Base-by-base conservation (phyloP, 2,797 vertebrate genomes). In the Manis pentadactyla region DNA sequence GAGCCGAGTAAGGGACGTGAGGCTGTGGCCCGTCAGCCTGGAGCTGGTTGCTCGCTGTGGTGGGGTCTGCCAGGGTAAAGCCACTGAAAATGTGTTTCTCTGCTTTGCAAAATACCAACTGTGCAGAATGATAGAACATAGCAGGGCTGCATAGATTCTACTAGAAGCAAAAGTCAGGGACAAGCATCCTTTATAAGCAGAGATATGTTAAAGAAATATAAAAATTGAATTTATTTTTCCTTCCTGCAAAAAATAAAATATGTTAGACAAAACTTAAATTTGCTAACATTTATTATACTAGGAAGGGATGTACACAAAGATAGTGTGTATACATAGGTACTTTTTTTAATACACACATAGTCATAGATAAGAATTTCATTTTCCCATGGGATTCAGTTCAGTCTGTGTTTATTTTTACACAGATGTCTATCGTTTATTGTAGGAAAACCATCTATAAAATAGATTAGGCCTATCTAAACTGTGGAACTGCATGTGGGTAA, bases 1-100 rank as follows among this genome's bases (percentile, higher is more conserved):
- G 42, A 97, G 10, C 4, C 4, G 53, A 74, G 59, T 17, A 79
- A 95, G 66, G 61, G 53, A 85, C 53, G 29, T 15, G 87, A 86
- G 78, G 31, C 37, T 87, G 73, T 95, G 82, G 84, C 18, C 77
- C 96, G 74, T 61, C 63, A 94, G 19, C 15, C 74, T 74, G 11
- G n/a, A 97, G 84, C 15, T 39, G 85, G 75, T 17, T 92, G n/a
- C 53, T 96, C 90, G 75, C 25, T 71, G 79, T 78, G 8, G 1
- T 51, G 51, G 87, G 46, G 79, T 57, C 59, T 90, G 39, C 68
- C 73, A 81, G 0, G 0, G 53, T 53, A 69, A 1, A 0, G 29
- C 4, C 84, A 96, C 69, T 96, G 64, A 71, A 94, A 78, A 91
- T 90, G 97, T 69, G 71, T 97, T 15, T 64, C 77, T 93, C 31